These are phyloP conservation scores for Prunella fulvescens DNA, from an alignment of 2,113 vertebrate genomes.

Conservation along the genomic window DNA sequence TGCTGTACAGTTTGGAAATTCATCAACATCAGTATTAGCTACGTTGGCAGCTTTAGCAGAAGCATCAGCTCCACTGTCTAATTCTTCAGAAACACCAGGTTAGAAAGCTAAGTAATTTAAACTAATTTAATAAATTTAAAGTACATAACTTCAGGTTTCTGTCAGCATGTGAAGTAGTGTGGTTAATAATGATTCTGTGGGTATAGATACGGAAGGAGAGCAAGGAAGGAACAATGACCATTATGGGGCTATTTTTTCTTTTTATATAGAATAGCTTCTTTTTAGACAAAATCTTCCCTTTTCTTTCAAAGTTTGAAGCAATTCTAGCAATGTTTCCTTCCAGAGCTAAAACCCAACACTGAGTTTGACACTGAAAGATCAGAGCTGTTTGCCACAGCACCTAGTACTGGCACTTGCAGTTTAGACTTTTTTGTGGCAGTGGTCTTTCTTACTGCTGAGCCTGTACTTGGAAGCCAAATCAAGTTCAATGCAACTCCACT, in stretches of 20 bases:
- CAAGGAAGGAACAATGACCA: neutral
- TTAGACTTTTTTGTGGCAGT: neutral
- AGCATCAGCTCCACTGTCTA: constrained; percentile 83
- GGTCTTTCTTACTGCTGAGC: neutral
- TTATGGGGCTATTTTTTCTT: neutral
- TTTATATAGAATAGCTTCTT: neutral
- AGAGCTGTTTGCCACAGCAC: neutral
- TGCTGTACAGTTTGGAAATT: constrained; percentile 86
- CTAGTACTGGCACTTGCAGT: neutral
- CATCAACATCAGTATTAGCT: constrained; percentile 84
- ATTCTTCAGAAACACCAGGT: constrained; percentile 86
- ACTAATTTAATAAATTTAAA: neutral
- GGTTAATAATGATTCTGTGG: neutral
- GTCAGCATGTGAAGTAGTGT: neutral
- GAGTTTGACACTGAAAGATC: neutral
- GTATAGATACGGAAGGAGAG: neutral
- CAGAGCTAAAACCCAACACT: neutral
- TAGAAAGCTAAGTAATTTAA: constrained; percentile 21
- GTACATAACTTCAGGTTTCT: neutral
- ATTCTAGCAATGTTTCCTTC: neutral
- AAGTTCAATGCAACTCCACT: neutral
- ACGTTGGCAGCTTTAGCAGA: constrained; percentile 87
- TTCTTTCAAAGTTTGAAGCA: neutral
- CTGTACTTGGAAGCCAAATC: neutral
- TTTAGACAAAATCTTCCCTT: neutral